phyloP scores from a whole-genome alignment of 2,888 invertebrate genomes.

The Endomychus coccineus region DNA sequence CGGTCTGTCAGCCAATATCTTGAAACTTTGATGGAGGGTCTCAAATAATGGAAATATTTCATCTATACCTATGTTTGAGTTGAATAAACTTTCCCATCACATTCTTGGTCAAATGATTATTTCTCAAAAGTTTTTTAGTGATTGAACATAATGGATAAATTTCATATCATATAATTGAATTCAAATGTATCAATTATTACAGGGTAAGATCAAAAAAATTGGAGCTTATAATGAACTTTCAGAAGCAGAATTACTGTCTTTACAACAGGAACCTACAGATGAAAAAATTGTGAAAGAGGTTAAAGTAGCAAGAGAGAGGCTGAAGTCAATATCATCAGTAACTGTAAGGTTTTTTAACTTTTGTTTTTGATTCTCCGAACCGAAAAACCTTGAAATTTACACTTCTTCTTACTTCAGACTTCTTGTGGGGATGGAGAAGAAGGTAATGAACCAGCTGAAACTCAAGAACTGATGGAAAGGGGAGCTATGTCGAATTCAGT shows the following conservation, averaged over 20 bases:
- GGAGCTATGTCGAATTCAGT: conserved; percentile 56
- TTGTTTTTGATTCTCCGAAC: no score
- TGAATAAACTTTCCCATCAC: no score
- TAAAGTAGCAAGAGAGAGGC: conserved; percentile 21
- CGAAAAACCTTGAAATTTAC: no score
- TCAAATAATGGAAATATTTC: no score
- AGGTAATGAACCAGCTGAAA: conserved; percentile 50
- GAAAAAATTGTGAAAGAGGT: conserved; percentile 35
- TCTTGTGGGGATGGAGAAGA: conserved; percentile 23
- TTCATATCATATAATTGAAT: no score
- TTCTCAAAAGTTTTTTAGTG: no score
- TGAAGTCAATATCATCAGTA: conserved; percentile 32
- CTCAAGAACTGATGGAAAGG: conserved; percentile 57
- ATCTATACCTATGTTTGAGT: no score
- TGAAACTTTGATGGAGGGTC: no score
- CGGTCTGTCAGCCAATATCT: no score
- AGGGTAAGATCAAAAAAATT: conserved; percentile 57
- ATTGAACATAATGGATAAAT: no score
- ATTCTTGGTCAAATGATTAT: no score
- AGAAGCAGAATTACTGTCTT: conserved; percentile 39
- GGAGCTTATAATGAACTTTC: conserved; percentile 53
- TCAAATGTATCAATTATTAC: conserved; percentile 16
- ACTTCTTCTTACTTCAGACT: no score
- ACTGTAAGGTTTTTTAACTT: conserved; percentile 26
- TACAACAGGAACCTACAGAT: conserved; percentile 31